These are phyloP conservation scores for Emberiza fucata DNA, from an alignment of 2,113 vertebrate species.

Conservation along the genomic window DNA sequence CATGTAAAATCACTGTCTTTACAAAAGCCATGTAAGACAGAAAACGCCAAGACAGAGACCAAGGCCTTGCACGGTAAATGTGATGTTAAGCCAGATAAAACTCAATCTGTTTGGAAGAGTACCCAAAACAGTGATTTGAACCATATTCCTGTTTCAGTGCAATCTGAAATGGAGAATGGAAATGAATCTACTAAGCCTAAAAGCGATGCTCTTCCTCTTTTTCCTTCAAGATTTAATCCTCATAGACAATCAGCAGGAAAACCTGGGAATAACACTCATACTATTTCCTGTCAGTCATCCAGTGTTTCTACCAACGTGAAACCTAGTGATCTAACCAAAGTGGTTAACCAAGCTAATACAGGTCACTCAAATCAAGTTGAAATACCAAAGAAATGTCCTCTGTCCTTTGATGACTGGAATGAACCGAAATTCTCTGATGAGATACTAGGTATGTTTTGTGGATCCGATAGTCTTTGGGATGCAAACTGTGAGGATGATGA, in stretches of 20 bases:
- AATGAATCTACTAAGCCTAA: constrained; percentile 5
- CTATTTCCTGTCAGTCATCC: background rate
- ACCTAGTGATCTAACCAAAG: background rate
- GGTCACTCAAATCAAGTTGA: constrained; percentile 8
- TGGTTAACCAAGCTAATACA: background rate
- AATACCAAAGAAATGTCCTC: constrained; percentile 7
- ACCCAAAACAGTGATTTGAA: constrained; percentile 5
- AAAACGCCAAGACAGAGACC: constrained; percentile 32
- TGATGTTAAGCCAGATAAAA: constrained; percentile 39
- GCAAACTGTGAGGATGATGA: constrained; percentile 79
- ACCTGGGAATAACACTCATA: background rate
- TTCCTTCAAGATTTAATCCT: constrained; percentile 20
- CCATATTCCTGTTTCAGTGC: background rate
- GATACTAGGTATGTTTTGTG: constrained; percentile 67
- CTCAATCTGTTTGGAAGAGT: background rate
- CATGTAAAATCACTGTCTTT: background rate
- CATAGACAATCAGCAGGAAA: background rate
- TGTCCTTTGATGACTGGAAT: constrained; percentile 68
- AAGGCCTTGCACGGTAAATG: constrained; percentile 32
- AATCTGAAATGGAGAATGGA: background rate
- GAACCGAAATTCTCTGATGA: constrained; percentile 71
- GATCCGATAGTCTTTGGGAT: constrained; percentile 79
- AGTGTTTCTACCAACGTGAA: background rate
- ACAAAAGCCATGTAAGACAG: background rate
- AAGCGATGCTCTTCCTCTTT: background rate